These are phyloP conservation scores for Ophioninae sp. DNA, from an alignment of 2,888 invertebrate species.

Conservation along the genomic window DNA sequence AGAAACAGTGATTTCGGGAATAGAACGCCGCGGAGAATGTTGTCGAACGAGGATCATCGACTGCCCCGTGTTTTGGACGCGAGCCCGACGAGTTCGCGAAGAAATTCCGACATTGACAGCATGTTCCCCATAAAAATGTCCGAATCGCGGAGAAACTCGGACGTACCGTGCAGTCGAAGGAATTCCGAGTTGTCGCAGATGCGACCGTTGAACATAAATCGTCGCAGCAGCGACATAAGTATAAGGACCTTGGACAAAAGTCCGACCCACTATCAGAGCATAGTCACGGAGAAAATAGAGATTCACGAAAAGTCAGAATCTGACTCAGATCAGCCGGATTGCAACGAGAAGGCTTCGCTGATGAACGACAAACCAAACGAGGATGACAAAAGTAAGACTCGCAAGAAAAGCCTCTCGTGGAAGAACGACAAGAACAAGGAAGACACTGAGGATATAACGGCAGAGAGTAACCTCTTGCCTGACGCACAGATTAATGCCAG, in stretches of 20 bases:
- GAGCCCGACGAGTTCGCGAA: slow-evolving; percentile 76
- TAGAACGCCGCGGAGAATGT: slow-evolving; percentile 73
- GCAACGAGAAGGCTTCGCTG: slow-evolving; percentile 76
- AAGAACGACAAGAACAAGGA: slow-evolving; percentile 75
- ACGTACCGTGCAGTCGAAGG: slow-evolving; percentile 72
- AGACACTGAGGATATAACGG: slow-evolving; percentile 78
- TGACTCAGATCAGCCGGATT: slow-evolving; percentile 78
- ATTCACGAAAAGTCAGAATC: slow-evolving; percentile 76
- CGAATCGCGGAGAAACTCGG: slow-evolving; percentile 76
- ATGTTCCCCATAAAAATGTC: slow-evolving; percentile 65
- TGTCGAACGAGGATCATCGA: slow-evolving; percentile 69
- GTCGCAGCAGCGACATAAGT: slow-evolving; percentile 77
- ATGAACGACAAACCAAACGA: slow-evolving; percentile 72
- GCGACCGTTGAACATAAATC: slow-evolving; percentile 71
- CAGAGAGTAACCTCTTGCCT: slow-evolving; percentile 78
- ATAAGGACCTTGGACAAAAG: slow-evolving; percentile 75
- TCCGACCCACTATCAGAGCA: slow-evolving; percentile 72
- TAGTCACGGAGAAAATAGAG: slow-evolving; percentile 70
- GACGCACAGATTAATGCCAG: slow-evolving; percentile 68
- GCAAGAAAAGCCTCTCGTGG: slow-evolving; percentile 81
- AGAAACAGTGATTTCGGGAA: slow-evolving; percentile 79
- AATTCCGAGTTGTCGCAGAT: slow-evolving; percentile 73
- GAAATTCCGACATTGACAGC: slow-evolving; percentile 76
- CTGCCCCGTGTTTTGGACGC: slow-evolving; percentile 73
- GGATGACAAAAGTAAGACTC: slow-evolving; percentile 67